Percentiles rank a stretch among this genome's conserved stretches.
Evolutionary conservation across 2,888 invertebrate genomes (phyloP).

Genomic region (Caenorhabditis sulstoni): DNA sequence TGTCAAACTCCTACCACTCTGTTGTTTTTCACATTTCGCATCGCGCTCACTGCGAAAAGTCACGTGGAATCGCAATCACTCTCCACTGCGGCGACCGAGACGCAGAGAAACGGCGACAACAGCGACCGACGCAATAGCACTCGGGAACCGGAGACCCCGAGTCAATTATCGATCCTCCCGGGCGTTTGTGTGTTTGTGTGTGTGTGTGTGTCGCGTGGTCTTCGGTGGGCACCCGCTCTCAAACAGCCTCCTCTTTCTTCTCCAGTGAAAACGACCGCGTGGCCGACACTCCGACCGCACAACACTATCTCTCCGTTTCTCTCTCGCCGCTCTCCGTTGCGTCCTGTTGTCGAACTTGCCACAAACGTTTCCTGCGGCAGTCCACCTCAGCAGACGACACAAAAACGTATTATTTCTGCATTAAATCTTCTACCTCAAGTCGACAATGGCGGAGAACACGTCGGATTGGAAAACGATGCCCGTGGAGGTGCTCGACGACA

Average conservation of each 20-base stretch:
- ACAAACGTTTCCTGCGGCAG: conserved; percentile 12
- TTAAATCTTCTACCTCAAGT: not conserved
- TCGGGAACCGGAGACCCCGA: conserved; percentile 3
- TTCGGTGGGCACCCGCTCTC: conserved; percentile 8
- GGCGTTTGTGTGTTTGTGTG: too few species aligned
- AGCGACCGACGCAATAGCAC: conserved; percentile 1
- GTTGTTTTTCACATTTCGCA: conserved; percentile 2
- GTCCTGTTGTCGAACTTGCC: conserved; percentile 36
- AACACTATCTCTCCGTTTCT: conserved; percentile 29
- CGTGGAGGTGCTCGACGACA: conserved; percentile 86
- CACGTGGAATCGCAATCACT: conserved; percentile 36
- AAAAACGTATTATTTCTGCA: conserved; percentile 36
- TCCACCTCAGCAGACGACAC: conserved; percentile 5
- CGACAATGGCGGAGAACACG: not conserved
- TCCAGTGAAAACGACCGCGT: conserved; percentile 37
- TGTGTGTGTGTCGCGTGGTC: conserved; percentile 2
- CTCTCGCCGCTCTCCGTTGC: conserved; percentile 10
- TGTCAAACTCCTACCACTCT: not conserved
- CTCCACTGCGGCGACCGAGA: not conserved
- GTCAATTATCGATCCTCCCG: conserved; percentile 17
- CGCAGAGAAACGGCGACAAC: conserved; percentile 2
- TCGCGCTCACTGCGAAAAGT: conserved; percentile 24
- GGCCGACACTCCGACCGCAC: not conserved
- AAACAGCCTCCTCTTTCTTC: conserved; percentile 6
- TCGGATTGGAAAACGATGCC: conserved; percentile 88